Evolutionary conservation across 2,113 vertebrate species (phyloP).

Genomic region (Cavia porcellus): DNA sequence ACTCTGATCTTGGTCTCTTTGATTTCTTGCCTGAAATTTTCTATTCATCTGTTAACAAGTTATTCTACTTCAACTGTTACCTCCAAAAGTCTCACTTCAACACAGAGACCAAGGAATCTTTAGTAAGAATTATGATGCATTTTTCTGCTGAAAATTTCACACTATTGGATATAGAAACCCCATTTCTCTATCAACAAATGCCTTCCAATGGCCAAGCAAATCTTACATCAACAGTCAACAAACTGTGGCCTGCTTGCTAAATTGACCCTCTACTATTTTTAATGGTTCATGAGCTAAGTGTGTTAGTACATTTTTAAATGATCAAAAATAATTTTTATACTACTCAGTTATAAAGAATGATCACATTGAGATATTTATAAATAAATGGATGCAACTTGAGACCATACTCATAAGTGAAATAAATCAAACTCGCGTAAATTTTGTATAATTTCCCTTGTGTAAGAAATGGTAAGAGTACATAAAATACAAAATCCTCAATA

Average conservation of each 20-base stretch:
- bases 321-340: neutral
- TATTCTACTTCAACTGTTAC: neutral
- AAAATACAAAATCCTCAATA: too few species aligned
- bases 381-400: too few species aligned
- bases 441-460: too few species aligned
- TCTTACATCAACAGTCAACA: neutral
- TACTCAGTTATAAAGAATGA: too few species aligned
- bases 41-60: neutral
- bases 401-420: too few species aligned
- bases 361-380: too few species aligned
- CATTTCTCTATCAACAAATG: neutral
- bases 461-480: too few species aligned
- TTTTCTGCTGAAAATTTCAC: conserved; percentile 30
- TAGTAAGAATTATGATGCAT: neutral
- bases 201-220: neutral
- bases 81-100: neutral
- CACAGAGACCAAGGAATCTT: neutral
- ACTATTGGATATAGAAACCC: neutral
- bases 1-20: neutral
- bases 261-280: neutral
- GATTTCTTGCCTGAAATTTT: neutral
- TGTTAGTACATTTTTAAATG: neutral
- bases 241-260: neutral
- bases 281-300: neutral
- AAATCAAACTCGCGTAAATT: too few species aligned